phyloP scores from a whole-genome alignment of 2,888 invertebrate genomes.

The Drosophila mulleri region DNA sequence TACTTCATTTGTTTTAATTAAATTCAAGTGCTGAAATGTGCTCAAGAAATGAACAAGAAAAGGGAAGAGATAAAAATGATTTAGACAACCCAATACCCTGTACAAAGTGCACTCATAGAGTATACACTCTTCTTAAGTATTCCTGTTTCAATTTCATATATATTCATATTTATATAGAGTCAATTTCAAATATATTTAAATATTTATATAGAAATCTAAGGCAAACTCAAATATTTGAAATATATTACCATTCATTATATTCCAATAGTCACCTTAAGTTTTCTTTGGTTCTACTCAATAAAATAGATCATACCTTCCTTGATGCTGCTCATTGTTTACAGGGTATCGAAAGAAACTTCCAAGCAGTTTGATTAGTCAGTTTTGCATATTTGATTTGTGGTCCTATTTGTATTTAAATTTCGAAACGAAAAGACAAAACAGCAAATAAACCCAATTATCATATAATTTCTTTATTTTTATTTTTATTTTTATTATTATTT shows the following conservation, averaged over 20 bases:
- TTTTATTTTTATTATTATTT: constrained; percentile 7
- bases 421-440: constrained; percentile 35
- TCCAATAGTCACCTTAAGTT: no score
- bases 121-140: not conserved
- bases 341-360: constrained; percentile 16
- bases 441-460: constrained; percentile 51
- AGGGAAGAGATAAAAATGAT: not conserved
- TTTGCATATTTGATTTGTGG: constrained; percentile 55
- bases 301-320: rapidly evolving
- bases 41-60: constrained; percentile 30
- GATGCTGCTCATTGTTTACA: not conserved
- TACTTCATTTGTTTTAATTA: constrained; percentile 64
- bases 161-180: no score
- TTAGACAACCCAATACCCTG: constrained; percentile 1
- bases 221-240: no score
- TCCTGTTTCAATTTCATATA: no score
- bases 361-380: constrained; percentile 36
- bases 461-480: constrained; percentile 19
- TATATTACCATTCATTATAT: no score
- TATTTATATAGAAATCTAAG: no score
- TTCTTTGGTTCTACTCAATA: not conserved
- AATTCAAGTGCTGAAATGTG: constrained; percentile 29
- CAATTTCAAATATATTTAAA: no score
- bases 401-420: constrained; percentile 33
- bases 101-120: not conserved